These are phyloP conservation scores for Pediacus dermestoides DNA, from an alignment of 2,888 invertebrate species.

Conservation along the genomic window DNA sequence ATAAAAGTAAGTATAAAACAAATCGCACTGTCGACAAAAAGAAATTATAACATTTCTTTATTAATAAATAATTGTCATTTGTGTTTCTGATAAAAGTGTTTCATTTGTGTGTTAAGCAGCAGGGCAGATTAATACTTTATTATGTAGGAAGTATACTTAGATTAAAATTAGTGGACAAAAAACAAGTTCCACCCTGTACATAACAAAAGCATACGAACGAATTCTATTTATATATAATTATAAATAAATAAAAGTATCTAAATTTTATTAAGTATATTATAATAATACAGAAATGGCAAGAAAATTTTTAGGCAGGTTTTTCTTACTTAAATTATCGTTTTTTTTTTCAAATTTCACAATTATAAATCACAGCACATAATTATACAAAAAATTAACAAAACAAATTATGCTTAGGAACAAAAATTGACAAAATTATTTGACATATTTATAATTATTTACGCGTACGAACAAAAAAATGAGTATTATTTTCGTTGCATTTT, in stretches of 20 bases:
- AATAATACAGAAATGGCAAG: constrained; percentile 52
- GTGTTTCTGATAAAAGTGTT: neutral
- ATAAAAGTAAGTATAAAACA: too few relatives aligned
- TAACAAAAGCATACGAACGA: constrained; percentile 1
- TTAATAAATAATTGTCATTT: constrained; percentile 6
- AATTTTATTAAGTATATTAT: constrained; percentile 33
- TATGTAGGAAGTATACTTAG: constrained; percentile 37
- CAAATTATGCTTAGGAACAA: constrained; percentile 47
- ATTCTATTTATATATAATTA: constrained; percentile 3
- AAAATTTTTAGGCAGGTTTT: constrained; percentile 48
- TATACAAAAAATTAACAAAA: constrained; percentile 40
- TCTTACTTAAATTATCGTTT: constrained; percentile 23
- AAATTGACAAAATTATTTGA: too few relatives aligned
- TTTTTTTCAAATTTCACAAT: constrained; percentile 41
- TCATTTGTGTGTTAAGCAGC: constrained; percentile 9
- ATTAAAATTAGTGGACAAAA: constrained; percentile 20
- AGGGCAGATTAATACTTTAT: constrained; percentile 41
- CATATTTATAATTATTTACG: too few relatives aligned
- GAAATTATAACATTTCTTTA: constrained; percentile 11
- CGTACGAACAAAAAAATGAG: too few relatives aligned
- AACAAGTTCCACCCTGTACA: constrained; percentile 29
- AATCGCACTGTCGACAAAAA: constrained; percentile 3
- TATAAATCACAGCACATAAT: constrained; percentile 51
- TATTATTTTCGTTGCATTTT: too few relatives aligned
- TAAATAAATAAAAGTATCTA: constrained; percentile 38